Percentiles rank a stretch among this genome's conserved stretches.
These are phyloP conservation scores for Gerris lacustris DNA, from an alignment of 2,888 invertebrate genomes.

Conservation along the genomic window DNA sequence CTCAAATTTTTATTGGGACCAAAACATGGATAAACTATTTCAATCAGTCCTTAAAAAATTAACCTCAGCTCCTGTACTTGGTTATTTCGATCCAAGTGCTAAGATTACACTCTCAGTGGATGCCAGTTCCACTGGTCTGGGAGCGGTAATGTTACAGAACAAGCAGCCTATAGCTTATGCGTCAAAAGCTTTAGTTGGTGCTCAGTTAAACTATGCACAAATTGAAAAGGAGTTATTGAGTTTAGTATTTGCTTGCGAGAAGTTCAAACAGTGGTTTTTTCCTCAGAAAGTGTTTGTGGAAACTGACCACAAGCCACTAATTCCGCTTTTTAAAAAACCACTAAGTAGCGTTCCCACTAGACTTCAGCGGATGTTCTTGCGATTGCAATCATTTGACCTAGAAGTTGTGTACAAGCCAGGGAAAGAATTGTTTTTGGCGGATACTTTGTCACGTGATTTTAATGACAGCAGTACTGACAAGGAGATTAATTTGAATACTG, in stretches of 20 bases:
- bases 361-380: slow-evolving; percentile 3
- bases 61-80: no score
- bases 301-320: slow-evolving; percentile 1
- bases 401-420: slow-evolving; percentile 6
- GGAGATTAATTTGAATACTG: background rate
- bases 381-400: slow-evolving; percentile 5
- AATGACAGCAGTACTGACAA: background rate
- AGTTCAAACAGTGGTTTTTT: slow-evolving; percentile 3
- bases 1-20: background rate
- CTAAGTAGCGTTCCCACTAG: background rate
- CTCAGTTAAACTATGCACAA: slow-evolving; percentile 8
- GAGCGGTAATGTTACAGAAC: no score
- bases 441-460: slow-evolving; percentile 7
- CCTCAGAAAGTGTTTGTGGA: background rate
- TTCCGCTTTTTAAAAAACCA: background rate
- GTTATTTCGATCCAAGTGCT: no score
- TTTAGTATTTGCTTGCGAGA: slow-evolving; percentile 4
- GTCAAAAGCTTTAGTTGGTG: background rate
- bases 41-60: no score
- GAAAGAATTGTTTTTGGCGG: slow-evolving; percentile 10
- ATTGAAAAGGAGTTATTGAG: slow-evolving; percentile 10
- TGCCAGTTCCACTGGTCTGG: no score
- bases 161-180: background rate
- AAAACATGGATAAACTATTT: no score
- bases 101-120: no score